These are phyloP conservation scores for Ibidorhyncha struthersii DNA, from an alignment of 2,113 vertebrate species.

Conservation along the genomic window DNA sequence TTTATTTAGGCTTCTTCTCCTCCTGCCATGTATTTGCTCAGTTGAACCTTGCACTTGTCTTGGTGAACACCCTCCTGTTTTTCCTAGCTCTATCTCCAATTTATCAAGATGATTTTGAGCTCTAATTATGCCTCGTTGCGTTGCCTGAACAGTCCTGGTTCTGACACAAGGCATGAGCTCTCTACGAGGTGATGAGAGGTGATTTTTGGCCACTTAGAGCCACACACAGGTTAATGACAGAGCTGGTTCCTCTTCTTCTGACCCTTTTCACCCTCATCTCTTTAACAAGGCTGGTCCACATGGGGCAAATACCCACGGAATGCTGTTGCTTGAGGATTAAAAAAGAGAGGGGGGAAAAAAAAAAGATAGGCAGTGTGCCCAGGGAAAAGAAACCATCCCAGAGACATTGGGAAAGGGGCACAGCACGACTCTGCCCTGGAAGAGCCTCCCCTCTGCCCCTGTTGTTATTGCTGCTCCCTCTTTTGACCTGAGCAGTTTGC, in stretches of 20 bases:
- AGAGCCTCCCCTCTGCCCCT: not conserved
- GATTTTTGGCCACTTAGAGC: not conserved
- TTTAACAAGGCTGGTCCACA: not conserved
- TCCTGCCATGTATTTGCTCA: not conserved
- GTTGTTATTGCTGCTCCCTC: constrained; percentile 43
- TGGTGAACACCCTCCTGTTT: constrained; percentile 15
- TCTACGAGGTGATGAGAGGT: not conserved
- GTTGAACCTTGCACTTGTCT: constrained; percentile 17
- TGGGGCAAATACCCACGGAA: not conserved
- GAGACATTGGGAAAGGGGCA: not conserved
- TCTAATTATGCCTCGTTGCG: not conserved
- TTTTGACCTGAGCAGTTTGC: constrained; percentile 58
- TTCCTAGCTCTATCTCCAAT: not conserved
- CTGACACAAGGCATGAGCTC: not conserved
- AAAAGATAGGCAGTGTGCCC: not conserved
- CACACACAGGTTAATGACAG: not conserved
- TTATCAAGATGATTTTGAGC: not conserved
- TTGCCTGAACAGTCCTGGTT: not conserved
- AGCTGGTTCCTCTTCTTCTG: not conserved
- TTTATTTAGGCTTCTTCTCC: constrained; percentile 6
- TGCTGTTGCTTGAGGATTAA: not conserved
- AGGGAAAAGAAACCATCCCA: not conserved
- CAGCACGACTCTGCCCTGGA: not conserved
- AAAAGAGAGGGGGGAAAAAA: not conserved
- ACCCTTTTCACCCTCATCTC: not conserved